These are phyloP conservation scores for Pristionchus mayeri DNA, from an alignment of 2,888 invertebrate genomes.

Conservation along the genomic window DNA sequence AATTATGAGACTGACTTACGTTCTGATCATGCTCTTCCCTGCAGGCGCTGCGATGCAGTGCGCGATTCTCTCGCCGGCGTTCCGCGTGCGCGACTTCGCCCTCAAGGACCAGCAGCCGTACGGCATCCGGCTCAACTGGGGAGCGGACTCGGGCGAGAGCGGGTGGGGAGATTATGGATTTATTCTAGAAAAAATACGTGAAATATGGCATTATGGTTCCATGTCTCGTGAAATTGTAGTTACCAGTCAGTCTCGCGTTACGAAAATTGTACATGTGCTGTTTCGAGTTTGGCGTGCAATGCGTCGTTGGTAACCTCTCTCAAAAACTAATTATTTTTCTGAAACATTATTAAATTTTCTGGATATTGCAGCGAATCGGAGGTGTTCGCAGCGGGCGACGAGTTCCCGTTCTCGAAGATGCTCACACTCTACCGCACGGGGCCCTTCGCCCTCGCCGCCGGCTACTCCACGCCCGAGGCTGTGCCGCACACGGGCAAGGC, in stretches of 20 bases:
- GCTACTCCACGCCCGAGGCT: slow-evolving; percentile 82
- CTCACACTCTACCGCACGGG: slow-evolving; percentile 92
- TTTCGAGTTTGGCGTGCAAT: background rate
- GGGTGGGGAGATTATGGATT: too few relatives aligned
- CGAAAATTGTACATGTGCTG: background rate
- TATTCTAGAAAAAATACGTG: too few relatives aligned
- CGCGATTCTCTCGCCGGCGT: slow-evolving; percentile 96
- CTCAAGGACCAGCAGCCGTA: slow-evolving; percentile 92
- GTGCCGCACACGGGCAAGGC: slow-evolving; percentile 84
- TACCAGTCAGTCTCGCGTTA: background rate
- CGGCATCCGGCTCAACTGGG: slow-evolving; percentile 82
- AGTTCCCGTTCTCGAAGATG: slow-evolving; percentile 92
- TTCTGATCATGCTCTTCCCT: too few relatives aligned
- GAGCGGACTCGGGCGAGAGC: slow-evolving; percentile 80
- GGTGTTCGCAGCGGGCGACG: slow-evolving; percentile 90
- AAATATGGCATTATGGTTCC: too few relatives aligned
- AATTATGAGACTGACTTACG: too few relatives aligned
- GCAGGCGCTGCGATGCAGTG: slow-evolving; percentile 80
- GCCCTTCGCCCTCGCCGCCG: slow-evolving; percentile 89
- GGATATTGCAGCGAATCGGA: slow-evolving; percentile 85
- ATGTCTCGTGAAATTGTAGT: too few relatives aligned
- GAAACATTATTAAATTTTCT: background rate
- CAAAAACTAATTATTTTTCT: background rate
- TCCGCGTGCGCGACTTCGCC: slow-evolving; percentile 94
- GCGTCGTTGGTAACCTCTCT: background rate